Evolutionary conservation across 2,797 vertebrate species (phyloP).

Genomic region (Sebastes trivittatus): DNA sequence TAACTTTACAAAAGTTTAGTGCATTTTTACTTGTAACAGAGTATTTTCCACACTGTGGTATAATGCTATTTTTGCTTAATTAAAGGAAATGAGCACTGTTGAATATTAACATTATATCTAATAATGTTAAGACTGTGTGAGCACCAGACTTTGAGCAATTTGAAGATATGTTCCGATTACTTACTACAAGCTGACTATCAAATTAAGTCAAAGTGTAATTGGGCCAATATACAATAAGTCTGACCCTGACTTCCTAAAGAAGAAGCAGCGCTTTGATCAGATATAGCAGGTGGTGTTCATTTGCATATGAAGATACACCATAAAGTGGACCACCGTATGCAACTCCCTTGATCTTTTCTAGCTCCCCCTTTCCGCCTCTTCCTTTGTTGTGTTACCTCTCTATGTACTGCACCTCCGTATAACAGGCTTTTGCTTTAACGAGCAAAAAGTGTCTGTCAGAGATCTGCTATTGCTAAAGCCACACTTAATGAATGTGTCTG

Average conservation of each 20-base stretch:
- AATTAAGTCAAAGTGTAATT: background rate
- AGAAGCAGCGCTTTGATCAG: background rate
- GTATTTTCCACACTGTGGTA: background rate
- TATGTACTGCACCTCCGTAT: background rate
- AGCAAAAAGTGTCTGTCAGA: conserved; percentile 15
- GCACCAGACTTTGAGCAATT: background rate
- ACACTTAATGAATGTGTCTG: conserved; percentile 19
- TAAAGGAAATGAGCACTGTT: background rate
- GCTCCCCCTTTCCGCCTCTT: background rate
- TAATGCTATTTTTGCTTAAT: background rate
- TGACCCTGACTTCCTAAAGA: background rate
- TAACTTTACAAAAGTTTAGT: background rate
- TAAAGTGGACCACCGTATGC: background rate
- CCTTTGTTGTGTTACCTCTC: conserved; percentile 11
- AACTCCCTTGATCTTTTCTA: conserved; percentile 7
- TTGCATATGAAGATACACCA: background rate
- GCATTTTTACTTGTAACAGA: background rate
- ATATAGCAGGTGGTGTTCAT: background rate
- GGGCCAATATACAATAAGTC: background rate
- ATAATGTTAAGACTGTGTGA: background rate
- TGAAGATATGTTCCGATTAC: background rate
- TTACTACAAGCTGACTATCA: background rate
- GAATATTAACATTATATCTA: background rate
- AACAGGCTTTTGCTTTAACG: conserved; percentile 23
- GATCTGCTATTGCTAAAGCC: conserved; percentile 4